Base-by-base conservation (phyloP, 1,140 invertebrate species). In the Heliconius hermathena region DNA sequence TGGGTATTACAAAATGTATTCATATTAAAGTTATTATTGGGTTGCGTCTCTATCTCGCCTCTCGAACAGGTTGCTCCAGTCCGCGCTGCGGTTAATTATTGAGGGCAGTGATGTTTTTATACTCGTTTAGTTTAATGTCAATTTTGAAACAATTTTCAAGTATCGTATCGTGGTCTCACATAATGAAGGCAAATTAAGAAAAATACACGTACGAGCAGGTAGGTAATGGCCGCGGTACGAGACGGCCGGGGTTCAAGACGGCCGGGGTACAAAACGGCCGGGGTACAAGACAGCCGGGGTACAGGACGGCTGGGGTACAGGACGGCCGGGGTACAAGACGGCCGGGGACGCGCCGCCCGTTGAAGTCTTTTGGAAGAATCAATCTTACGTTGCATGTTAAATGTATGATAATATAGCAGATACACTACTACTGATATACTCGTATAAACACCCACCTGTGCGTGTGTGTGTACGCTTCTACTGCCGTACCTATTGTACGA, bases 311-410 rank as follows among this genome's bases (percentile, higher is more conserved):
- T 2, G 29, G 1, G 29, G 29, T 29, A 2, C 29, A 29, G 2
- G 29, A 29, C 29, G 29, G 29, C 29, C 29, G 2, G 1, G 29
- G 29, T 29, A 29, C 29, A 29, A 29, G 29, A 22, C 60, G 26
- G n/a, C 57, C 57, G 9, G 57, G 11, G 29, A 18, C n/a, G n/a
- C 60, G 22, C 26, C 60, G 60, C 60, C 26, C 70, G 83, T 84
- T 84, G 83, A 84, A 77, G 83, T 84, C 83, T 84, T 84, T 84
- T 82, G 75, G 72, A 80, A 57, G 83, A 66, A 66, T 26, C 11
- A n/a, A 26, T 57, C 76, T 77, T 54, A 49, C 33, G 72, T 73
- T 49, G 11, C 60, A 66, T 1, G 20, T 66, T 26, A 26, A 29
- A 9, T 66, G 26, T 26, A 3, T 29, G 22, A 66, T 66, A 16